These are phyloP conservation scores for Bujurquina vittata DNA, from an alignment of 2,113 vertebrate genomes.

Conservation along the genomic window DNA sequence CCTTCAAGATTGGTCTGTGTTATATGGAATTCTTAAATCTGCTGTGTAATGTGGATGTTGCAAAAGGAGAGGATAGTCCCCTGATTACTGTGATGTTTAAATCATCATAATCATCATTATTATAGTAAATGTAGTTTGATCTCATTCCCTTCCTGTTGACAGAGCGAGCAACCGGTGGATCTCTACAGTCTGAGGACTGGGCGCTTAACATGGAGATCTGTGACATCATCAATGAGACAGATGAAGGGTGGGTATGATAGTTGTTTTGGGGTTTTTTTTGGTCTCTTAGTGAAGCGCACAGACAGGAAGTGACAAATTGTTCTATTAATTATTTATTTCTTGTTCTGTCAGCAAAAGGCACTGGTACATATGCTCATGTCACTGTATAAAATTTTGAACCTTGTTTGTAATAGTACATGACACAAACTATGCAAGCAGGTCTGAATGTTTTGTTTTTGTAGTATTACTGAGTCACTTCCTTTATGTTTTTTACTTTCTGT, in stretches of 20 bases:
- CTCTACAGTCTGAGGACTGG: slow-evolving; percentile 78
- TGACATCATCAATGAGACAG: slow-evolving; percentile 83
- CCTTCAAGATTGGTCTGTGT: background rate
- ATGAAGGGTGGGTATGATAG: slow-evolving; percentile 72
- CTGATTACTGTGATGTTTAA: background rate
- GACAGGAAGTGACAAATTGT: background rate
- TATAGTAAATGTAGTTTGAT: background rate
- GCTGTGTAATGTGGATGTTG: background rate
- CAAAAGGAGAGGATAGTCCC: background rate
- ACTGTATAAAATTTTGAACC: background rate
- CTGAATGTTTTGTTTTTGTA: background rate
- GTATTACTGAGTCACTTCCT: background rate
- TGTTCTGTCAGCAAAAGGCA: background rate
- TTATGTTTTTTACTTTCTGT: background rate
- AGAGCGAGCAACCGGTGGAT: slow-evolving; percentile 77
- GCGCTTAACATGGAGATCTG: slow-evolving; percentile 83
- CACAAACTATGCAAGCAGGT: background rate
- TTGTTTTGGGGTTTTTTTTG: background rate
- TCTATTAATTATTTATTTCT: background rate
- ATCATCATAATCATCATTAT: background rate
- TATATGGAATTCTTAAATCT: background rate
- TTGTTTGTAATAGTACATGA: background rate
- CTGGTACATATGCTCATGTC: too few relatives aligned
- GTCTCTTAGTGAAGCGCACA: background rate
- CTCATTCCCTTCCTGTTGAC: slow-evolving; percentile 22